Percentiles rank a stretch among this genome's conserved stretches.
These are phyloP conservation scores for Tetraodon nigroviridis DNA, from an alignment of 2,113 vertebrate genomes.

Conservation along the genomic window DNA sequence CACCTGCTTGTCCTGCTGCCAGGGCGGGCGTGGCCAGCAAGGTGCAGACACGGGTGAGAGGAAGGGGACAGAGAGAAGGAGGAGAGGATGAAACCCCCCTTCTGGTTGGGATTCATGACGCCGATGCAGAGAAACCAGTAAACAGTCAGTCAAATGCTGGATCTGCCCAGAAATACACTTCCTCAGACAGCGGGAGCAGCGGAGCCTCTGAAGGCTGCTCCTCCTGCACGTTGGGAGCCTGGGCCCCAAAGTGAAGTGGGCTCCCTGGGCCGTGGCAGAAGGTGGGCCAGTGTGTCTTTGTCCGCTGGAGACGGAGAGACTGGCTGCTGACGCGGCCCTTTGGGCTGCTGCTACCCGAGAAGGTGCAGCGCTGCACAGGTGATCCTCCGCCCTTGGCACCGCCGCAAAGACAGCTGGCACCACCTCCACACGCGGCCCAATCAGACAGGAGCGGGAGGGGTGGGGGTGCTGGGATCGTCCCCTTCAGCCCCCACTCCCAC, in stretches of 20 bases:
- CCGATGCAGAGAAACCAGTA: not conserved
- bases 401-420: slow-evolving; percentile 11
- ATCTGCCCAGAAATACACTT: not conserved
- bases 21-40: too few species aligned
- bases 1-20: slow-evolving; percentile 61
- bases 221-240: too few species aligned
- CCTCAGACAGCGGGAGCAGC: not conserved
- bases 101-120: not conserved
- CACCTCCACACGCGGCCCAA: slow-evolving; percentile 10
- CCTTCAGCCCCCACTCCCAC: too few species aligned
- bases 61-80: not conserved
- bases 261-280: slow-evolving; percentile 4
- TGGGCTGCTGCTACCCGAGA: slow-evolving; percentile 38
- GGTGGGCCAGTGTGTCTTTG: slow-evolving; percentile 32
- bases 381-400: slow-evolving; percentile 38
- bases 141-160: not conserved
- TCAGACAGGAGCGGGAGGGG: not conserved
- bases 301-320: not conserved
- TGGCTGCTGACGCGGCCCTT: slow-evolving; percentile 48
- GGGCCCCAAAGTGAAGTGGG: not conserved
- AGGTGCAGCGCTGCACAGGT: not conserved
- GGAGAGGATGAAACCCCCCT: not conserved
- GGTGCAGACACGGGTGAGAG: not conserved
- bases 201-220: not conserved
- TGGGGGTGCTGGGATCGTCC: too few species aligned